A percentile compares a stretch with the other conserved stretches of the same genome.
These are phyloP conservation scores for Pteropus alecto DNA, from an alignment of 2,113 vertebrate genomes.

Conservation along the genomic window DNA sequence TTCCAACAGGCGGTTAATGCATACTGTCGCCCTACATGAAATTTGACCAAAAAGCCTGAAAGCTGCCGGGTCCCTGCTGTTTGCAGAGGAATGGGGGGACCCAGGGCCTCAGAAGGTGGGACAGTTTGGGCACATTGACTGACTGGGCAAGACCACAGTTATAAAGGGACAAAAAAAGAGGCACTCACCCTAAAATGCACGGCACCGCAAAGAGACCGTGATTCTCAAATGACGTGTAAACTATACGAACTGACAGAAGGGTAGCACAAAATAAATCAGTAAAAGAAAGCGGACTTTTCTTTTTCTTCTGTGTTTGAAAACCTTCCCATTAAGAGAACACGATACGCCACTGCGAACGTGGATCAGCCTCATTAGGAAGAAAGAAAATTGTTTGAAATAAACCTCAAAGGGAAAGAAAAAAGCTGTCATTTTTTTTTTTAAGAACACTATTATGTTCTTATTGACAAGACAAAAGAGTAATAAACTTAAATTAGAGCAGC, in stretches of 20 bases:
- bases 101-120: background rate
- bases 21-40: slow-evolving; percentile 54
- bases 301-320: slow-evolving; percentile 72
- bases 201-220: background rate
- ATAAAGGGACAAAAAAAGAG: background rate
- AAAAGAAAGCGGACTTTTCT: slow-evolving; percentile 52
- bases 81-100: slow-evolving; percentile 5
- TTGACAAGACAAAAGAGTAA: slow-evolving; percentile 79
- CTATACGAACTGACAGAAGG: slow-evolving; percentile 47
- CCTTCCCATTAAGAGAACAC: slow-evolving; percentile 77
- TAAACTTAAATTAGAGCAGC: slow-evolving; percentile 79
- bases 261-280: slow-evolving; percentile 47
- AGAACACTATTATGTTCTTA: slow-evolving; percentile 70
- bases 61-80: background rate
- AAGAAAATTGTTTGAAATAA: slow-evolving; percentile 77
- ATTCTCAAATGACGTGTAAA: slow-evolving; percentile 53
- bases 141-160: background rate
- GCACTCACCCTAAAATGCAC: slow-evolving; percentile 6
- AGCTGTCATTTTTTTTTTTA: slow-evolving; percentile 71
- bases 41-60: slow-evolving; percentile 64
- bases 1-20: slow-evolving; percentile 52
- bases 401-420: slow-evolving; percentile 77
- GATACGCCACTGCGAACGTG: slow-evolving; percentile 73
- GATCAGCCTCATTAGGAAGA: slow-evolving; percentile 79
- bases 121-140: rapidly evolving